Conservation (phyloP, 1,140 invertebrate genomes). For the Zaprionus vittiger region DNA sequence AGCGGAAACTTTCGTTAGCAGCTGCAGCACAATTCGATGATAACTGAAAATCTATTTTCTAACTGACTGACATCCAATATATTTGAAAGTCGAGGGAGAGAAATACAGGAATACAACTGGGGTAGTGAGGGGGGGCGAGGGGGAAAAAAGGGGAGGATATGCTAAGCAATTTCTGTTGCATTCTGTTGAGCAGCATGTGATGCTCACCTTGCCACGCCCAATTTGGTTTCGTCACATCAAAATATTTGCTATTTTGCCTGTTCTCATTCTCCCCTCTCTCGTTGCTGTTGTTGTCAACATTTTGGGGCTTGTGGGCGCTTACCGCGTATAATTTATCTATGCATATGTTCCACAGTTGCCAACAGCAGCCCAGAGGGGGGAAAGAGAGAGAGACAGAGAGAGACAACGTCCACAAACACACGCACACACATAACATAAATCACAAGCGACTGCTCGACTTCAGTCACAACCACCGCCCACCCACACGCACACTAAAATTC, state of each 20-base stretch:
- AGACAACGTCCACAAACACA: constrained; percentile 41
- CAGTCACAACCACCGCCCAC: constrained; percentile 45
- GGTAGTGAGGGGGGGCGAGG: not conserved
- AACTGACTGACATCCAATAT: constrained; percentile 56
- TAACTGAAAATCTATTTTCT: constrained; percentile 62
- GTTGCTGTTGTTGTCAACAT: constrained; percentile 48
- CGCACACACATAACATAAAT: constrained; percentile 50
- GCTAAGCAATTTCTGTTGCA: constrained; percentile 40
- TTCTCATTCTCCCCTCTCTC: constrained; percentile 11
- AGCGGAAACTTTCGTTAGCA: constrained; percentile 35
- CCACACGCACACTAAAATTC: constrained; percentile 11
- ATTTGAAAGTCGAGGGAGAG: constrained; percentile 29
- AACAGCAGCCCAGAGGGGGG: constrained; percentile 46
- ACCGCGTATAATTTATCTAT: constrained; percentile 81
- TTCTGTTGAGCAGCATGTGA: constrained; percentile 20
- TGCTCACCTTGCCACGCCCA: constrained; percentile 59
- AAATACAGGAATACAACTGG: constrained; percentile 11
- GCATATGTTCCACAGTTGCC: constrained; percentile 78
- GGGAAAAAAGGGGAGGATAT: constrained; percentile 16
- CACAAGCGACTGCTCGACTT: constrained; percentile 39
- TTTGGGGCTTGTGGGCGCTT: constrained; percentile 66
- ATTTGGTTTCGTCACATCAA: constrained; percentile 76
- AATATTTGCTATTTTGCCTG: constrained; percentile 64
- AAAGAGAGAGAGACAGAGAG: too few relatives aligned
- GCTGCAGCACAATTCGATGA: constrained; percentile 45